Evolutionary conservation across 2,888 invertebrate genomes (phyloP), one percentile per base, ranked within the genome.

Genomic region (Drosophila formosana): DNA sequence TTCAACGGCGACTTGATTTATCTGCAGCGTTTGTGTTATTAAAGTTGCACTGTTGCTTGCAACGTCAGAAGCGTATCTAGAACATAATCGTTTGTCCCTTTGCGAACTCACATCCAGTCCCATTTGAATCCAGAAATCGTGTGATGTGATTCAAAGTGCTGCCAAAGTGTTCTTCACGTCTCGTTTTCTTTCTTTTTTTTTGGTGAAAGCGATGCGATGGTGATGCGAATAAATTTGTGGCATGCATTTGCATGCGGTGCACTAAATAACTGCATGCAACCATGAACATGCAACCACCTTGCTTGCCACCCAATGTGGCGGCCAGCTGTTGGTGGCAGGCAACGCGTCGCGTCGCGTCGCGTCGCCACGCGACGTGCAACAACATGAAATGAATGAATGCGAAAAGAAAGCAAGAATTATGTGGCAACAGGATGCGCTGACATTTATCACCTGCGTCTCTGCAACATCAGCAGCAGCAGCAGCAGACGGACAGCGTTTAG

Each of bases 401-500:
- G 53, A 63, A 66, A 70, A 53, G 57, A 60, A 78, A 65, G 60
- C 69, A 63, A 77, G 66, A 80, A 78, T 78, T 82, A 83, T 80
- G 84, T 77, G 84, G 78, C 88, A 88, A 88, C 82, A 88, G 88
- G 86, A 82, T 82, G 82, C 80, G 50, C 83, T 85, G 88, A 88
- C 86, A 83, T 88, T 88, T 83, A 88, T 83, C 82, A 83, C 82
- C 82, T 88, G 75, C 64, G 62, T 56, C 61, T 61, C 61, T 32
- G 60, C 45, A 37, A 13, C 37, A 37, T 8, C 32, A 32, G 32
- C 32, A 32, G 9, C 32, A 32, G 28, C 28, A 30, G 7, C 30
- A 30, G 8, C 32, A 43, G 39, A 13, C 39, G 13, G 39, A 39
- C 13, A n/a, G 39, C 23, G 13, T 37, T 52, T 52, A 28, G 47